Evolutionary conservation across 2,113 vertebrate species (phyloP).

Genomic region (Cyphomyrus plagiostoma): DNA sequence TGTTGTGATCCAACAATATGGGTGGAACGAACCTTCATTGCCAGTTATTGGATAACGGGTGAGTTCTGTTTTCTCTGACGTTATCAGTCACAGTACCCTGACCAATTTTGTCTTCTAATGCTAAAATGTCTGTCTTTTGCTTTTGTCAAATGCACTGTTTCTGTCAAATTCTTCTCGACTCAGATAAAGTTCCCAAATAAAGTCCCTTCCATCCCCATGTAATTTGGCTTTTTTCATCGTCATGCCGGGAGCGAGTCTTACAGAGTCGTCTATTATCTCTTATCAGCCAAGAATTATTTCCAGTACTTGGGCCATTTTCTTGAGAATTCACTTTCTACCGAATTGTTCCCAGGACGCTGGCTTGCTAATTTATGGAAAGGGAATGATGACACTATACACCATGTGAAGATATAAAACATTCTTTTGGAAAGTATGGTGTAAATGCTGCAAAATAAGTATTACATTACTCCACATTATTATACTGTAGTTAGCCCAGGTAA

Average conservation of each 20-base stretch:
- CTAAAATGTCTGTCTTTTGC: not conserved
- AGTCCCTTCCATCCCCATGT: not conserved
- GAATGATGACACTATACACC: constrained; percentile 35
- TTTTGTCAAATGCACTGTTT: not conserved
- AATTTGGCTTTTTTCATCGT: not conserved
- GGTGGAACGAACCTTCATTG: not conserved
- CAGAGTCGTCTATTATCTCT: constrained; percentile 35
- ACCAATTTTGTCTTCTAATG: not conserved
- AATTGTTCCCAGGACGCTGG: constrained; percentile 44
- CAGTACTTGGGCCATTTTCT: constrained; percentile 42
- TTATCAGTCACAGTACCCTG: not conserved
- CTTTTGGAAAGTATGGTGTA: constrained; percentile 22
- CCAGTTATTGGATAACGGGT: not conserved
- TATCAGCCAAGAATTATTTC: constrained; percentile 41
- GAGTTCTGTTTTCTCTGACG: not conserved
- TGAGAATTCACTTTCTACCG: constrained; percentile 44
- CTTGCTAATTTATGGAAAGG: constrained; percentile 44
- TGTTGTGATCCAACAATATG: not conserved
- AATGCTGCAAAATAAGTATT: constrained; percentile 24
- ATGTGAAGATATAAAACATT: constrained; percentile 36
- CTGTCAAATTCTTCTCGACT: not conserved
- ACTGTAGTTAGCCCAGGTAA: constrained; percentile 29
- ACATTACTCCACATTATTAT: constrained; percentile 42
- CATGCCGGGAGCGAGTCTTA: not conserved
- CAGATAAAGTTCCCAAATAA: not conserved